phyloP scores from a whole-genome alignment of 2,888 invertebrate species.

The Ceratothoa steindachneri region DNA sequence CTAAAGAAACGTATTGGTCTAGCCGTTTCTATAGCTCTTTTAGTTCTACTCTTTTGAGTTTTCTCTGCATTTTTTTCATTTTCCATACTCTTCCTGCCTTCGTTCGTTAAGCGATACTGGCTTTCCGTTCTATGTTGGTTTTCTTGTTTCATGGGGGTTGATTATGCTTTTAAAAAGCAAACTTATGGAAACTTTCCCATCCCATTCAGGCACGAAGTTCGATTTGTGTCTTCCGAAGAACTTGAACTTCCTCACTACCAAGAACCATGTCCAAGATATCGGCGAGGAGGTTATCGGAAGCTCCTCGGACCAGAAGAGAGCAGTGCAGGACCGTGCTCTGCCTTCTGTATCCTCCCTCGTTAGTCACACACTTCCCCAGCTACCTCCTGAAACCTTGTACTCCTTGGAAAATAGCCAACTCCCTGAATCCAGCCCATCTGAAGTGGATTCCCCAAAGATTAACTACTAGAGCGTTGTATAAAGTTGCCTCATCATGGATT shows the following conservation, averaged over 20 bases:
- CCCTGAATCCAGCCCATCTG: not conserved
- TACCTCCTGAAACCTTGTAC: not conserved
- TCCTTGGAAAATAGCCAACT: not conserved
- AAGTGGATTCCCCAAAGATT: not conserved
- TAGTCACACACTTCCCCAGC: not conserved
- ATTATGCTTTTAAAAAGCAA: no score
- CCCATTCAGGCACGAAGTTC: slow-evolving; percentile 2
- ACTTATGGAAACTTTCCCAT: no score
- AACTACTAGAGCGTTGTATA: not conserved
- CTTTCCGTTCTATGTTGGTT: no score
- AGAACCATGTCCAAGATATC: not conserved
- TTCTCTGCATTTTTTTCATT: no score
- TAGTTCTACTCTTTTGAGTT: no score
- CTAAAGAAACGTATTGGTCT: no score
- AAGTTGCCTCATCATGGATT: not conserved
- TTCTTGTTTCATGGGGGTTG: no score
- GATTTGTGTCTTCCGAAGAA: not conserved
- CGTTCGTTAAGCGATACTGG: no score
- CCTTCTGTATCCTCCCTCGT: not conserved
- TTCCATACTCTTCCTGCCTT: no score
- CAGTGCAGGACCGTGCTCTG: not conserved
- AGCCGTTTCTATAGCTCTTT: no score
- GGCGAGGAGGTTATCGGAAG: not conserved
- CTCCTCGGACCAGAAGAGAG: not conserved
- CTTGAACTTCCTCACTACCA: not conserved